phyloP scores from a whole-genome alignment of 2,797 vertebrate species.

The Monodelphis domestica region DNA sequence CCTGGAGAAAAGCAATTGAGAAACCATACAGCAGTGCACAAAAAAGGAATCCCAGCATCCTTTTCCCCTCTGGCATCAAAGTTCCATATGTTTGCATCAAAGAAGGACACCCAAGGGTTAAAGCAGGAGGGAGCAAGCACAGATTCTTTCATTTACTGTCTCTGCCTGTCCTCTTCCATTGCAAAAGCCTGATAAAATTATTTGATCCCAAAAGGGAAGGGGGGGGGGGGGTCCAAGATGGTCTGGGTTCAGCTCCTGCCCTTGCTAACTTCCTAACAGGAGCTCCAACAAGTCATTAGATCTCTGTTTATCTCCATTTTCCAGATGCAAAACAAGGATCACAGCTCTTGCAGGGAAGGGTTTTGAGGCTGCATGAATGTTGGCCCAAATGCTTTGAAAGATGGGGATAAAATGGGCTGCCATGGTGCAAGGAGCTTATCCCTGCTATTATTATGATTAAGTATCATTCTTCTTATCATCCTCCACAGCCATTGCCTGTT shows the following conservation, averaged over 20 bases:
- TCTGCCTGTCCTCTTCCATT: background rate
- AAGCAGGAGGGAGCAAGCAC: background rate
- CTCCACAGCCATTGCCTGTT: constrained; percentile 70
- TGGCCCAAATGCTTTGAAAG: background rate
- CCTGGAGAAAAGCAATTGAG: background rate
- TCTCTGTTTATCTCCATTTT: constrained; percentile 25
- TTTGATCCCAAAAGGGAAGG: background rate
- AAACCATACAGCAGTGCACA: background rate
- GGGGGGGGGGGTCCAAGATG: background rate
- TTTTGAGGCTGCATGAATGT: background rate
- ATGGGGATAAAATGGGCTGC: background rate
- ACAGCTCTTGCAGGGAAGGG: no score
- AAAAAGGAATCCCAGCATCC: background rate
- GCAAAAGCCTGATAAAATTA: background rate
- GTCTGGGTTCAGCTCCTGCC: background rate
- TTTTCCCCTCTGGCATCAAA: background rate
- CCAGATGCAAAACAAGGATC: constrained; percentile 8
- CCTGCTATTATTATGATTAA: background rate
- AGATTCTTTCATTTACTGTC: background rate
- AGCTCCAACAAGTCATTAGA: background rate
- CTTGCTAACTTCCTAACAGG: background rate
- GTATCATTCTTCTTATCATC: background rate
- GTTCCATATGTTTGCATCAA: background rate
- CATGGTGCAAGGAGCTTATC: background rate
- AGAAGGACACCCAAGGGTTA: background rate